Evolutionary conservation across 2,888 invertebrate genomes (phyloP).

Genomic region (Coecobrya sp.): DNA sequence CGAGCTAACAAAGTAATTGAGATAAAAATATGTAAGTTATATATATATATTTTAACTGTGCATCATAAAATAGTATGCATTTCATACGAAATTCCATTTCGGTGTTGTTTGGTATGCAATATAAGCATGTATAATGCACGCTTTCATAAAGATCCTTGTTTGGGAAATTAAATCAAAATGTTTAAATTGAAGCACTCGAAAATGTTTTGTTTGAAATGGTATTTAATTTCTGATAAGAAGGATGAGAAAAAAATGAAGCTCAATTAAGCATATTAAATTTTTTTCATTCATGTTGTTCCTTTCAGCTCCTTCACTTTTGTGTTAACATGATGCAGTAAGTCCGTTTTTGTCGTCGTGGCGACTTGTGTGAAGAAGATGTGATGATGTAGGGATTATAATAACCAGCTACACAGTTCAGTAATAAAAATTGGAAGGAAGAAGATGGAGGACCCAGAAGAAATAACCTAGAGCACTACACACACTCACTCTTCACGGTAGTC

Average conservation of each 20-base stretch:
- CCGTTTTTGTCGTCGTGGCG: conserved; percentile 15
- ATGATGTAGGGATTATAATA: neutral
- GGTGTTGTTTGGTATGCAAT: neutral
- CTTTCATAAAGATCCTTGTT: neutral
- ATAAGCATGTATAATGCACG: neutral
- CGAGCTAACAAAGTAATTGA: too few relatives aligned
- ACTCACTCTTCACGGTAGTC: conserved; percentile 15
- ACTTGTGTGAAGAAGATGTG: conserved; percentile 21
- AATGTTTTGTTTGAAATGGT: neutral
- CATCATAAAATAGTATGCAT: too few relatives aligned
- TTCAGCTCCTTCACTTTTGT: neutral
- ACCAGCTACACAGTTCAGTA: neutral
- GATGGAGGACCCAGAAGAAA: conserved; percentile 47
- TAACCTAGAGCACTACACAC: too few relatives aligned
- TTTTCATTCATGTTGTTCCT: neutral
- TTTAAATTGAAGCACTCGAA: neutral
- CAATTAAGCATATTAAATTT: neutral
- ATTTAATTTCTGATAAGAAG: conserved; percentile 1
- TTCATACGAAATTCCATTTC: too few relatives aligned
- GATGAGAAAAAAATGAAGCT: neutral
- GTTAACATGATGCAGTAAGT: neutral
- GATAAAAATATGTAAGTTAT: too few relatives aligned
- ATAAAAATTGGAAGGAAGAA: conserved; percentile 26
- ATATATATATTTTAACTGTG: too few relatives aligned
- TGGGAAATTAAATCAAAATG: neutral